Evolutionary conservation across 2,113 vertebrate species (phyloP).

Genomic region (Arenaria interpres): DNA sequence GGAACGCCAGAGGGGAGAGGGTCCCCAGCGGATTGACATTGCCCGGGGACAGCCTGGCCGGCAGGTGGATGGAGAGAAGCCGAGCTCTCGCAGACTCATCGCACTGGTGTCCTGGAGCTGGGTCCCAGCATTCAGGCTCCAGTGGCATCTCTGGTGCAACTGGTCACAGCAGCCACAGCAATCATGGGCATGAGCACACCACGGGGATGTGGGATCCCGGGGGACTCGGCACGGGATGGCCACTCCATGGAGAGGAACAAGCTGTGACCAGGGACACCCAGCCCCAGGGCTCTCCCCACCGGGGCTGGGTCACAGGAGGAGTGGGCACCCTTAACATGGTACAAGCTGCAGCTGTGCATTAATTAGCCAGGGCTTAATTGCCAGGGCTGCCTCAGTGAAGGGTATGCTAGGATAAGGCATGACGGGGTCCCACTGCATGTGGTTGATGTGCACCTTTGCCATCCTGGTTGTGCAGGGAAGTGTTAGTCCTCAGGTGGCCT

Average conservation of each 20-base stretch:
- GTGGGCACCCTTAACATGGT: neutral
- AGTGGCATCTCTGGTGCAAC: accelerated
- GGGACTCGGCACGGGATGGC: accelerated
- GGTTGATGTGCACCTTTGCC: accelerated
- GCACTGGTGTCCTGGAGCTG: neutral
- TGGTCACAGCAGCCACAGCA: accelerated
- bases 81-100: neutral
- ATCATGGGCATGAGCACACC: accelerated
- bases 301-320: neutral
- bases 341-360: neutral
- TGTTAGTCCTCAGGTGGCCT: accelerated
- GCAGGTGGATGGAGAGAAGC: neutral
- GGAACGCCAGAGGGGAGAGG: accelerated
- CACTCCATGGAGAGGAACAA: neutral
- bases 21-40: neutral
- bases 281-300: neutral
- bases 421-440: accelerated
- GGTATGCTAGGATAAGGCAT: neutral
- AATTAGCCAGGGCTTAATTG: neutral
- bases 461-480: neutral
- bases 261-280: neutral
- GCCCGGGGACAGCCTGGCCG: neutral
- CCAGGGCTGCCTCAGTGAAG: neutral
- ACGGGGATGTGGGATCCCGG: neutral
- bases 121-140: neutral